Evolutionary conservation across 2,888 invertebrate species (phyloP), one percentile per base, ranked within the genome.

Genomic region (Esperia sulphurella): DNA sequence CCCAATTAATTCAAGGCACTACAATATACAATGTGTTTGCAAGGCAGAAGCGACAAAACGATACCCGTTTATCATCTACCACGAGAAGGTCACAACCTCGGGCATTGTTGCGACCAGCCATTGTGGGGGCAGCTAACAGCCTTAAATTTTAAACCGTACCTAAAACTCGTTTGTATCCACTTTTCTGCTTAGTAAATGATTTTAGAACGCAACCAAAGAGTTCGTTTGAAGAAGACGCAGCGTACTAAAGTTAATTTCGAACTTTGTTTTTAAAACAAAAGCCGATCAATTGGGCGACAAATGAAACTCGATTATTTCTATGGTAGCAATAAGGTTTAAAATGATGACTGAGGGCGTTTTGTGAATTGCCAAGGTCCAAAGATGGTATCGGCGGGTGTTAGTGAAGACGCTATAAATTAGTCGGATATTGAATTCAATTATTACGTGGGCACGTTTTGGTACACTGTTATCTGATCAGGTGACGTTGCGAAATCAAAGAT

Each of bases 361-460:
- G 53, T 56, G 57, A 63, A 54, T 55, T 46, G 58, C 63, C 55
- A 64, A 68, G 67, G 63, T 61, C 51, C 52, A 56, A 31, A 68
- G 76, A 77, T 75, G 53, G 44, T 75, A 77, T 78, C 78, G 43
- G 52, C 14, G 49, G 48, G 51, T 55, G 63, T 61, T 61, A 56
- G 63, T 59, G 70, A 69, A 71, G 73, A 74, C 67, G 73, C 68
- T 63, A 75, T 78, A 77, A 76, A 78, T 77, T 75, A 73, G 68
- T 66, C 64, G 65, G 71, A 63, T 73, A 75, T 74, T 74, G 73
- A 75, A 74, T 76, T 75, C 71, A 73, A 75, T 74, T 75, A 75
- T 68, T 60, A 59, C 54, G 61, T 65, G 63, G 56, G 57, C 62
- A 63, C 65, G 71, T 65, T 71, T 33, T 65, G 59, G 56, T 56